phyloP scores from a whole-genome alignment of 2,113 vertebrate species.

The Thalassoma bifasciatum region DNA sequence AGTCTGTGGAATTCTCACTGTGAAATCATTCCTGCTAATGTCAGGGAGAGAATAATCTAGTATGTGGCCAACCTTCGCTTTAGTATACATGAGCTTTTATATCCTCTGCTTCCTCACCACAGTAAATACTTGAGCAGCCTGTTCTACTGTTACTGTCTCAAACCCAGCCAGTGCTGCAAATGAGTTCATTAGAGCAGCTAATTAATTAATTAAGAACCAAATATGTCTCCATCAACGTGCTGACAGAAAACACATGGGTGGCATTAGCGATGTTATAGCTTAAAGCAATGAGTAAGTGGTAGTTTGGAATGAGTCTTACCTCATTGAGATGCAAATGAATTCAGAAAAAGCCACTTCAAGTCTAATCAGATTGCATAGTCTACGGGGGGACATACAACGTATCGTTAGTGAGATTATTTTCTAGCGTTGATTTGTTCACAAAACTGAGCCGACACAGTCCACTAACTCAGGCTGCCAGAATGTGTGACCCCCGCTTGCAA shows the following conservation, averaged over 20 bases:
- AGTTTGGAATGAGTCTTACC: slow-evolving; percentile 21
- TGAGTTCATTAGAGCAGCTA: slow-evolving; percentile 50
- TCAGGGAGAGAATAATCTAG: too few relatives aligned
- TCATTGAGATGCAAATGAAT: slow-evolving; percentile 55
- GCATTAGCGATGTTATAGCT: slow-evolving; percentile 16
- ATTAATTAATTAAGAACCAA: slow-evolving; percentile 63
- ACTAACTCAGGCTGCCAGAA: slow-evolving; percentile 46
- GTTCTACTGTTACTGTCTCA: slow-evolving; percentile 27
- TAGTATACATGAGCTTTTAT: not conserved
- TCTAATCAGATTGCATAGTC: slow-evolving; percentile 28
- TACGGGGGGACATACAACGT: slow-evolving; percentile 2
- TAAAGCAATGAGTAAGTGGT: slow-evolving; percentile 14
- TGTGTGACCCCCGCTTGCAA: slow-evolving; percentile 40
- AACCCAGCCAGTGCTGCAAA: slow-evolving; percentile 41
- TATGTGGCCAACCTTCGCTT: too few relatives aligned
- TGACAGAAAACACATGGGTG: slow-evolving; percentile 51
- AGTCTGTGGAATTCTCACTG: too few relatives aligned
- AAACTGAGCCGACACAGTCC: slow-evolving; percentile 40
- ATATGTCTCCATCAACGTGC: slow-evolving; percentile 57
- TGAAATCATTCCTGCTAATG: too few relatives aligned
- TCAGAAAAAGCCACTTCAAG: slow-evolving; percentile 9
- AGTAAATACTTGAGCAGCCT: slow-evolving; percentile 5
- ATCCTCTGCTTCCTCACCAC: slow-evolving; percentile 2
- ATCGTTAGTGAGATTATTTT: slow-evolving; percentile 21
- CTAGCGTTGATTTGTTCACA: slow-evolving; percentile 45